phyloP scores from a whole-genome alignment of 2,888 invertebrate genomes.

The Subacronicta megacephala region DNA sequence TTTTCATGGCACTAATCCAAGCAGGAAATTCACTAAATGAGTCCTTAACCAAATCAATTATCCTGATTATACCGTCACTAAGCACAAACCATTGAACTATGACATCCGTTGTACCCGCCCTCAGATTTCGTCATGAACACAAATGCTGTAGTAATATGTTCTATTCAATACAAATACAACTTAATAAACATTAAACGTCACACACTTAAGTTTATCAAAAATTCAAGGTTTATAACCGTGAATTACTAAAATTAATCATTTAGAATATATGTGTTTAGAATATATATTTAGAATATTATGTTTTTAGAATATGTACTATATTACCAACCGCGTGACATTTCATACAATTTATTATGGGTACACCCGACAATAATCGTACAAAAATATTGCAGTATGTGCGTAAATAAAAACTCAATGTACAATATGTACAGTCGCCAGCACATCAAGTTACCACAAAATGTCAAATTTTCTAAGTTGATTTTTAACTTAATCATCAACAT shows the following conservation, averaged over 20 bases:
- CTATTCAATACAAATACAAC: conserved; percentile 8
- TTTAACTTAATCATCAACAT: too few species aligned
- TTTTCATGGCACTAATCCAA: neutral
- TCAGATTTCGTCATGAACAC: conserved; percentile 30
- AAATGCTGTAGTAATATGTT: conserved; percentile 11
- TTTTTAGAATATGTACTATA: conserved; percentile 4
- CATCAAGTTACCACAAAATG: too few species aligned
- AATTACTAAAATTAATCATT: conserved; percentile 1
- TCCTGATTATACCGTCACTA: neutral
- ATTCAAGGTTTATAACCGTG: neutral
- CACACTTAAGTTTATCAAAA: conserved; percentile 1
- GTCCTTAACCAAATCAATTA: neutral
- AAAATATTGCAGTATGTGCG: conserved; percentile 18
- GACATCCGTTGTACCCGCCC: conserved; percentile 11
- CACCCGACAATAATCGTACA: neutral
- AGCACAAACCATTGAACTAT: neutral
- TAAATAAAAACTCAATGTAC: conserved; percentile 4
- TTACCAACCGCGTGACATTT: neutral
- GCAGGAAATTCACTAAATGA: too few species aligned
- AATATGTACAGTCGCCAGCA: too few species aligned
- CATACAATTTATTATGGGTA: neutral
- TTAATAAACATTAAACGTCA: conserved; percentile 4
- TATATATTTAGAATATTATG: conserved; percentile 7
- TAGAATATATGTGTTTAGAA: conserved; percentile 9
- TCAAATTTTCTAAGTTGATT: too few species aligned